Conservation (phyloP, 1,140 invertebrate genomes). For the Thrips palmi region DNA sequence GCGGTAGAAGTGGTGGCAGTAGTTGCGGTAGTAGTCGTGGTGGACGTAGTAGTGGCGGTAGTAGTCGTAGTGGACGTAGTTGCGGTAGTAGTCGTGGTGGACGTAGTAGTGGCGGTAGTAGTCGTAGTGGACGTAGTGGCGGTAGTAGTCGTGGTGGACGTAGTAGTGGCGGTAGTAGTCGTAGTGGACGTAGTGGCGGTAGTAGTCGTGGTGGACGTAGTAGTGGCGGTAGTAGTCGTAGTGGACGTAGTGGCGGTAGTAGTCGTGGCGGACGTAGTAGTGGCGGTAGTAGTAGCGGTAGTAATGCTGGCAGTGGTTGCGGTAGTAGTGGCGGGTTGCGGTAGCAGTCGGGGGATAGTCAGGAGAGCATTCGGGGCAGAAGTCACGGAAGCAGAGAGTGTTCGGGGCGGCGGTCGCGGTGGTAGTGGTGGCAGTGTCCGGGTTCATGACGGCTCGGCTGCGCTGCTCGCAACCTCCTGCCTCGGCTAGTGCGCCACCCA, state of each 20-base stretch:
- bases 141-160: constrained; percentile 13
- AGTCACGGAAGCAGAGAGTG: too few relatives aligned
- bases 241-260: constrained; percentile 10
- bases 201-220: constrained; percentile 12
- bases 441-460: too few relatives aligned
- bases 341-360: constrained; percentile 4
- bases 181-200: neutral
- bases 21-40: constrained; percentile 6
- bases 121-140: constrained; percentile 15
- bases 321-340: constrained; percentile 7
- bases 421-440: too few relatives aligned
- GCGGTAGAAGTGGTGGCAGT: constrained; percentile 10
- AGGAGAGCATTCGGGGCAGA: too few relatives aligned
- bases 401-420: too few relatives aligned
- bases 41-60: constrained; percentile 3
- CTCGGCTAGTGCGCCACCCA: too few relatives aligned
- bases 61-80: constrained; percentile 7
- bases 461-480: too few relatives aligned
- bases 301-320: constrained; percentile 8
- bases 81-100: constrained; percentile 16
- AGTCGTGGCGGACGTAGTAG: constrained; percentile 11
- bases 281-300: constrained; percentile 5
- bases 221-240: constrained; percentile 6
- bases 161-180: constrained; percentile 12
- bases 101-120: constrained; percentile 17